phyloP scores from a whole-genome alignment of 2,113 vertebrate species.

The Scolopax mira region DNA sequence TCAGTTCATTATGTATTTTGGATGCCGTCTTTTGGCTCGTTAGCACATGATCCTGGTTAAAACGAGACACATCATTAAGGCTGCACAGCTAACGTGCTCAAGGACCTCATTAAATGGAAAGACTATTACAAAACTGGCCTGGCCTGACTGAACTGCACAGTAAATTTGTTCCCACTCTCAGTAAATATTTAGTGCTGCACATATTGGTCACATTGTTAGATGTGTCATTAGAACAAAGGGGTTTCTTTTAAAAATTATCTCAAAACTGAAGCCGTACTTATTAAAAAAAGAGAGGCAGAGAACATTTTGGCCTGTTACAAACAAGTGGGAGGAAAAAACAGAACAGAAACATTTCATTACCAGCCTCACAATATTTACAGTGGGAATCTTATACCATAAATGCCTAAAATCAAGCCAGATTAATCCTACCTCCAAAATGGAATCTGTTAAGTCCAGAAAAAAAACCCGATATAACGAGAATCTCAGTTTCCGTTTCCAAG shows the following conservation, averaged over 20 bases:
- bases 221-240: not conserved
- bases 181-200: not conserved
- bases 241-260: not conserved
- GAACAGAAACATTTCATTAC: not conserved
- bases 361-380: not conserved
- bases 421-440: not conserved
- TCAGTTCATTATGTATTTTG: not conserved
- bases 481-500: not conserved
- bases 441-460: not conserved
- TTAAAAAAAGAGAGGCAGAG: not conserved
- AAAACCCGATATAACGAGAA: not conserved
- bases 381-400: not conserved
- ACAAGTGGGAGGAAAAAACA: not conserved
- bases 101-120: conserved; percentile 13
- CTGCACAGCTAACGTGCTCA: not conserved
- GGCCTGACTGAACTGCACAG: not conserved
- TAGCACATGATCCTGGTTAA: not conserved
- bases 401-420: not conserved
- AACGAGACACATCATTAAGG: not conserved
- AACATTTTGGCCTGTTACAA: not conserved
- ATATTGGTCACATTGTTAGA: not conserved
- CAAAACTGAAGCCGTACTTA: not conserved
- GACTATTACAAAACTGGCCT: not conserved
- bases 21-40: not conserved
- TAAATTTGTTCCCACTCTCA: not conserved